Evolutionary conservation across 2,113 vertebrate genomes (phyloP).

Genomic region (Syngnathus scovelli): DNA sequence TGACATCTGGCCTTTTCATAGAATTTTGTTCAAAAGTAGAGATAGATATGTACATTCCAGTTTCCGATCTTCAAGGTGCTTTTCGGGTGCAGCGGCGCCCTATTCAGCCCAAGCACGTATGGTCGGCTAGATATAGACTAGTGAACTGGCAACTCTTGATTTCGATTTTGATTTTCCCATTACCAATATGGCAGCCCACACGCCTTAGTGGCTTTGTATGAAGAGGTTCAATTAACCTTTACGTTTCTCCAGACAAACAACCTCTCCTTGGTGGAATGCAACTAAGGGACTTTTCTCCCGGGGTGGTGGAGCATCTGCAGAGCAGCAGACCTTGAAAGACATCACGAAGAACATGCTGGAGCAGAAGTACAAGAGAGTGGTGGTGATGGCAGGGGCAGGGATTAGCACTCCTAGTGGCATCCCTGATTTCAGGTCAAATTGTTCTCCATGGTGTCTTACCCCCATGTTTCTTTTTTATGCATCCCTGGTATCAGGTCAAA

Average conservation of each 20-base stretch:
- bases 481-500: slow-evolving; percentile 90
- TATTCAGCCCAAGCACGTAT: too few species aligned
- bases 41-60: too few species aligned
- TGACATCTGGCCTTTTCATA: too few species aligned
- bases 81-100: too few species aligned
- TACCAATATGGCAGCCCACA: too few species aligned
- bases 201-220: too few species aligned
- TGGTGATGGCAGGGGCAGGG: slow-evolving; percentile 90
- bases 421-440: slow-evolving; percentile 85
- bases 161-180: too few species aligned
- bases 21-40: too few species aligned
- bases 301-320: slow-evolving; percentile 27
- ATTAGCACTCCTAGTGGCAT: slow-evolving; percentile 94
- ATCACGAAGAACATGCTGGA: slow-evolving; percentile 68
- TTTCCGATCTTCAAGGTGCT: too few species aligned
- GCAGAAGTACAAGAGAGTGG: slow-evolving; percentile 66
- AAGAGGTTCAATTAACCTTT: not conserved
- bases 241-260: slow-evolving; percentile 14
- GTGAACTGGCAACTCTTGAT: too few species aligned
- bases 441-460: not conserved
- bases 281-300: slow-evolving; percentile 42
- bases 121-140: too few species aligned
- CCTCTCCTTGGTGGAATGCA: slow-evolving; percentile 18
- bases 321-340: slow-evolving; percentile 69
- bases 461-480: slow-evolving; percentile 25